Conservation (phyloP, 2,113 vertebrate species). For the Camelus dromedarius region DNA sequence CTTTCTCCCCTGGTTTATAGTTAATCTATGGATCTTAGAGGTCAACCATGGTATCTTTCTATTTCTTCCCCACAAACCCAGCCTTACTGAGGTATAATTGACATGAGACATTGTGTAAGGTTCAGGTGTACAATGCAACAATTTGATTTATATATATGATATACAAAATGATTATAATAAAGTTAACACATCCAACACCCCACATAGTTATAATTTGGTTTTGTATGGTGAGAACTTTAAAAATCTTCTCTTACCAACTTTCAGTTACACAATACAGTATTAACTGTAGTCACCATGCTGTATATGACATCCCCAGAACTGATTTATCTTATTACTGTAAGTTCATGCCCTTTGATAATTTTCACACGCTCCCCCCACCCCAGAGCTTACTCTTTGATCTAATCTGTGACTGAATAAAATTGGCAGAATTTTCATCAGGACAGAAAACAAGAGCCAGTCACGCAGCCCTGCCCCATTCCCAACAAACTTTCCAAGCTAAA, state of each 20-base stretch:
- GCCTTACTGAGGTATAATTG: neutral
- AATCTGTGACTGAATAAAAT: neutral
- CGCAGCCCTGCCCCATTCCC: neutral
- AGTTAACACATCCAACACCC: neutral
- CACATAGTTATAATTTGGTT: neutral
- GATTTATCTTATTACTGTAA: neutral
- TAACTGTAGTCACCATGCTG: neutral
- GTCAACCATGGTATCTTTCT: neutral
- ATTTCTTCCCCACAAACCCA: neutral
- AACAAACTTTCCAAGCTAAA: neutral
- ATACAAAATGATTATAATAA: neutral
- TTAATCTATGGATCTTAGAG: neutral
- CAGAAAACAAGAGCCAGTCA: neutral
- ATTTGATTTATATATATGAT: neutral
- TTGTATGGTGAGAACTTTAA: neutral
- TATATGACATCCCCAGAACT: neutral
- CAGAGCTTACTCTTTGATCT: neutral
- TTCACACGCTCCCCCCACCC: neutral
- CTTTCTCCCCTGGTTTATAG: neutral
- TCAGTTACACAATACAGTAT: neutral
- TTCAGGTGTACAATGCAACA: neutral
- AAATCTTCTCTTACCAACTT: neutral
- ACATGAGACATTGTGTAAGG: neutral
- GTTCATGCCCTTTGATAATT: neutral
- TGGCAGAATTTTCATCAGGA: conserved; percentile 27